Evolutionary conservation across 2,797 vertebrate genomes (phyloP).

Genomic region (Myotis daubentonii): DNA sequence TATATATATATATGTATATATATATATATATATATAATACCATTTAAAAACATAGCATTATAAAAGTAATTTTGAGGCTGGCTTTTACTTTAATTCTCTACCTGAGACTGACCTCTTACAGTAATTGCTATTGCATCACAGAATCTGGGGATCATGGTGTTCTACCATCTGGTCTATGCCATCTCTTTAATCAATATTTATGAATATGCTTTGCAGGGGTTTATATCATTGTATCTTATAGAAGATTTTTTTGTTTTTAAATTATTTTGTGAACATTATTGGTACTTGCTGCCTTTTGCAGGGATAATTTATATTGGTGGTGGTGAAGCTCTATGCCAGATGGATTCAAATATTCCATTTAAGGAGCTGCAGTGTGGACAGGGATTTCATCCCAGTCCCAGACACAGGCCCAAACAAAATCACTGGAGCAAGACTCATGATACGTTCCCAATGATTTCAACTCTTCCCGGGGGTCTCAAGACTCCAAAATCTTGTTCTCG

Average conservation of each 20-base stretch:
- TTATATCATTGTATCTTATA: conserved; percentile 29
- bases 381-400: neutral
- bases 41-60: neutral
- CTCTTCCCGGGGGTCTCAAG: neutral
- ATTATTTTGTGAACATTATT: conserved; percentile 17
- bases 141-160: conserved; percentile 40
- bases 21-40: neutral
- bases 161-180: conserved; percentile 61
- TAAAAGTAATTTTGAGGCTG: neutral
- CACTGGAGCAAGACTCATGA: neutral
- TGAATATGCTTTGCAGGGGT: conserved; percentile 53
- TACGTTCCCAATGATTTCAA: neutral
- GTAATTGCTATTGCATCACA: neutral
- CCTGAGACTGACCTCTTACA: neutral
- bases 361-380: conserved; percentile 11
- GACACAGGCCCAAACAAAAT: neutral
- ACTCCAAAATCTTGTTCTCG: neutral
- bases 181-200: conserved; percentile 72
- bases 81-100: neutral
- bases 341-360: neutral
- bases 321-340: neutral
- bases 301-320: neutral
- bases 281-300: neutral
- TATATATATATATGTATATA: no score
- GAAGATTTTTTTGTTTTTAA: neutral